Base-by-base conservation (phyloP, 2,797 vertebrate genomes). In the Cynodonichthys magdalenae region DNA sequence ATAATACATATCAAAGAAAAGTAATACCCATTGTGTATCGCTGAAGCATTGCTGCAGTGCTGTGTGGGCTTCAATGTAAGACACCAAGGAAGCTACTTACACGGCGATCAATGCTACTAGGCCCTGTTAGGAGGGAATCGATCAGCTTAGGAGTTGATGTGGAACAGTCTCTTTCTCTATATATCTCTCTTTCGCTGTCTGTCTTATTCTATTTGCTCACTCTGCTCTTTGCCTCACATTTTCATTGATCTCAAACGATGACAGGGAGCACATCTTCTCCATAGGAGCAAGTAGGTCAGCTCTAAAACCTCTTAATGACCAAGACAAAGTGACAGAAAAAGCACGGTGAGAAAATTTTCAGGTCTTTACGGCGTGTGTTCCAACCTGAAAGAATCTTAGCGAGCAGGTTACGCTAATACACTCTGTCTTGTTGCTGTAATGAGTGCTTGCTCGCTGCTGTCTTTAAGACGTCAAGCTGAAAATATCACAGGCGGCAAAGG, bases 111-210 rank as follows among this genome's bases (percentile, higher is more conserved):
- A 92, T 93, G 86, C 76, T 71, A 90, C 89, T 72, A 87, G 80
- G 82, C 79, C 69, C 84, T 80, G 81, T 86, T 86, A 81, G 87
- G 75, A 83, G 75, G 75, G 67, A 77, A 90, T 92, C 90, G 87
- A 92, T 92, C 82, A 84, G 82, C 76, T 87, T 72, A 84, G 85
- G 82, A 88, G 84, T 85, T 86, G 87, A 86, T 85, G 81, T 79
- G 69, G 77, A 84, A 83, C 80, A 79, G 81, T 80, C 70, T 82
- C 75, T 80, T 81, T 85, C 73, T 81, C 65, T 71, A 63, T 66
- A 57, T 71, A 74, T 77, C 71, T 59, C 62, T 71, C 67, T 68
- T 63, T 70, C 51, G 54, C 66, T 67, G 27, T 68, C 84, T 60
- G 56, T 79, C 83, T 71, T 71, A 82, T 77, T 81, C 63, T 63